phyloP scores from a whole-genome alignment of 2,113 vertebrate genomes.

The Centropus bengalensis region DNA sequence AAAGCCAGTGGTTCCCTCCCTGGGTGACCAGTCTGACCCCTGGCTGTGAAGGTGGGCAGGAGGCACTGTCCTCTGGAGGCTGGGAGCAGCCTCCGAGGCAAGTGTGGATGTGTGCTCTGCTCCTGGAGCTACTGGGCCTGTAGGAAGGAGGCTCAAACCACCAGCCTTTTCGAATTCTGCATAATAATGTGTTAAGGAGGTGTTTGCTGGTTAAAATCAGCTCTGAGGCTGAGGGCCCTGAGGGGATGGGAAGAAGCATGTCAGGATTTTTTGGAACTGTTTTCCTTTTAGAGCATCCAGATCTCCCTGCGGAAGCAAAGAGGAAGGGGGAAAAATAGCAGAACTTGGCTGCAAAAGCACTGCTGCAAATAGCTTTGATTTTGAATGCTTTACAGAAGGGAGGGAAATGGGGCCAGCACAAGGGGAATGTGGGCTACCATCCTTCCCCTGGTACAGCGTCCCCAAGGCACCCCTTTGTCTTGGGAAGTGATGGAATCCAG shows the following conservation, averaged over 20 bases:
- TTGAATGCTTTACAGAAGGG: neutral
- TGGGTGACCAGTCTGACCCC: neutral
- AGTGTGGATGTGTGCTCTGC: neutral
- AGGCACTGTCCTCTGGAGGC: neutral
- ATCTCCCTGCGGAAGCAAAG: neutral
- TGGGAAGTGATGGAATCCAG: too few relatives aligned
- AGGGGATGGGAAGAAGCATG: neutral
- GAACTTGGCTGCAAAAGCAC: rapidly evolving
- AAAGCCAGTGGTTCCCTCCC: neutral
- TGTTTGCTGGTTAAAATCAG: neutral
- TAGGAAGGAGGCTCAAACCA: rapidly evolving
- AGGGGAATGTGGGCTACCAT: neutral
- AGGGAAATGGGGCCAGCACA: neutral
- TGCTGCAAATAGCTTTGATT: neutral
- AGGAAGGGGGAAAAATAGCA: neutral
- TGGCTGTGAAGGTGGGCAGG: neutral
- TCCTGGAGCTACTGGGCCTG: neutral
- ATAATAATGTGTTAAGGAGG: rapidly evolving
- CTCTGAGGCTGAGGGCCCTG: neutral
- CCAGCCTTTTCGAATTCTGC: neutral
- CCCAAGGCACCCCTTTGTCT: neutral
- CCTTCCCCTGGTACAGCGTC: rapidly evolving
- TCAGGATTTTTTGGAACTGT: neutral
- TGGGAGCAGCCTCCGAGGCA: neutral
- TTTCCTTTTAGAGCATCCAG: neutral